Base-by-base conservation (phyloP, 1,140 invertebrate species). In the Penaeus vannamei region DNA sequence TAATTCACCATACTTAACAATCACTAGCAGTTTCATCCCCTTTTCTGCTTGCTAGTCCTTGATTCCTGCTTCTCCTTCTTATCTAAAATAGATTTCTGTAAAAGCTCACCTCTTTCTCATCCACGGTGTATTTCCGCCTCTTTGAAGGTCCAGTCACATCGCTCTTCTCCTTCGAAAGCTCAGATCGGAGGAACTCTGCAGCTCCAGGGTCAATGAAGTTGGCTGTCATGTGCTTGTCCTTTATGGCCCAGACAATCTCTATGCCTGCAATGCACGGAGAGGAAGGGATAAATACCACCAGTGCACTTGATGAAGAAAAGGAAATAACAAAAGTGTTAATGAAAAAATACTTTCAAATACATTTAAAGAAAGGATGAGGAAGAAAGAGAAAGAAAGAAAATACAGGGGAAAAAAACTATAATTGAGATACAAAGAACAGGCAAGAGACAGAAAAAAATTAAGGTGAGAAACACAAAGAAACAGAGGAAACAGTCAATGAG, bases 181-280 rank as follows among this genome's bases (percentile, higher is more conserved):
- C 91, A 14, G 93, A 92, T 91, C 96, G 95, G 91, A 99, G 98
- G 94, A 99, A 99, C 94, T 98, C 95, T 12, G 97, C 97, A 36
- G 98, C 98, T n/a, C 97, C 98, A 29, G 97, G 95, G 94, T 99
- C 98, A 62, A 99, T 95, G 94, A 99, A 99, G 20, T 97, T 97
- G 32, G 97, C 96, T 17, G 97, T 96, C 92, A 99, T 98, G 90
- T 97, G 97, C 91, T 96, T 95, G 94, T 99, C 97, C 93, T 97
- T 98, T 20, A 99, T 96, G 0, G 97, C 95, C 99, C 99, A 99
- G 60, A 98, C 94, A 42, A 99, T 95, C 92, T 98, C 95, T 84
- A 98, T 95, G 32, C 96, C 95, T 91, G 80, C 61, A 91, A 90
- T 42, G 29, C 81, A 81, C 29, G 89, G 23, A 14, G 14, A 83